phyloP scores from a whole-genome alignment of 1,140 invertebrate genomes.

The Dysdera silvatica region DNA sequence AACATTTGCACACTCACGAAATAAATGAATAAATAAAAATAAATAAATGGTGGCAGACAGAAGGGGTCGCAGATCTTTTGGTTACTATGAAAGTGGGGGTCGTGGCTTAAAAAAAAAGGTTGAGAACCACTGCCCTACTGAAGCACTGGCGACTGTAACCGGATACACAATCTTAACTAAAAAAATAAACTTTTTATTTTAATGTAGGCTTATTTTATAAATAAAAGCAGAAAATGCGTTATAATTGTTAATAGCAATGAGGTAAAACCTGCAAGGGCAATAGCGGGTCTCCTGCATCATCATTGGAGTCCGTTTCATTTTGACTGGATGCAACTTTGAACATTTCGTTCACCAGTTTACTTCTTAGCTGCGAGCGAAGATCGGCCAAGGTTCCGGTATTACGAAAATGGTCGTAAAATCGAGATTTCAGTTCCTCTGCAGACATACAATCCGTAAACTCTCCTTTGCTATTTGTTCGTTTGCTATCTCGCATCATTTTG shows the following conservation, averaged over 20 bases:
- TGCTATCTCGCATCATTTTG: no score
- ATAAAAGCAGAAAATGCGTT: no score
- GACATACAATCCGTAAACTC: no score
- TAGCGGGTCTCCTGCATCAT: neutral
- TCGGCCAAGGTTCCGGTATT: conserved; percentile 12
- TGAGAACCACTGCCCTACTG: neutral
- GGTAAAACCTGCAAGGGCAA: conserved; percentile 17
- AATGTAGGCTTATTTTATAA: neutral
- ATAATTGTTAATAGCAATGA: neutral
- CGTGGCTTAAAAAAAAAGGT: neutral
- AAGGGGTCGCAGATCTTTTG: no score
- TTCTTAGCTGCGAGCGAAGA: conserved; percentile 9
- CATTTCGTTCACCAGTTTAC: conserved; percentile 10
- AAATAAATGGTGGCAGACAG: no score
- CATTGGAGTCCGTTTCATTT: neutral
- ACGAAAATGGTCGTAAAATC: conserved; percentile 17
- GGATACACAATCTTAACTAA: neutral
- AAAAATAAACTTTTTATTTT: neutral
- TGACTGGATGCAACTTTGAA: conserved; percentile 2
- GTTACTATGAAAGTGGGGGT: no score
- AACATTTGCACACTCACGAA: no score
- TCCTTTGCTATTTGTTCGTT: no score
- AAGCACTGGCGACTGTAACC: neutral
- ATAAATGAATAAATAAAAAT: no score
- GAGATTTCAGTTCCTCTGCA: conserved; percentile 20